Evolutionary conservation across 1,140 invertebrate species (phyloP), one percentile per base, ranked within the genome.

Genomic region (Apis florea): DNA sequence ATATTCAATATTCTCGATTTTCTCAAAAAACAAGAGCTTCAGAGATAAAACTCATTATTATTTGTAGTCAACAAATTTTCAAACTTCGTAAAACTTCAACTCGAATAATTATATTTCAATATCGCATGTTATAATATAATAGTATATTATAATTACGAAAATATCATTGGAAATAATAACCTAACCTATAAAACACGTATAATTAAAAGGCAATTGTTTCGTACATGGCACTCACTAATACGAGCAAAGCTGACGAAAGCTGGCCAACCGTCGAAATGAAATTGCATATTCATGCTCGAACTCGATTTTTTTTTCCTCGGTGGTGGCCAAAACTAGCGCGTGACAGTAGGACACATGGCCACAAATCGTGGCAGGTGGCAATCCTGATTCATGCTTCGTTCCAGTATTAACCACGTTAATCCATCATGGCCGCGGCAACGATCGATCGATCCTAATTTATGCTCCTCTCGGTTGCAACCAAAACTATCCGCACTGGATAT

Each of bases 201-300:
- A 51, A 63, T 51, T 17, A 51, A 3, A 13, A 15, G 21, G 19
- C 1, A 15, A 63, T 21, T 26, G 1, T 31, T 47, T 47, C 31
- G 63, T 12, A n/a, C 10, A 10, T 54, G 26, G 6, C 47, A 40
- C 67, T 5, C 4, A 21, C 31, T 3, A 40, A 40, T 40, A 40
- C 2, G 5, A 40, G 31, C 0, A 40, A 40, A 6, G 31, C 0
- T 40, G 6, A 40, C 31, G 31, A 40, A 40, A 40, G 53, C n/a
- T 73, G 70, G 71, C 54, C 82, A 84, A 72, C 85, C 89, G 87
- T 87, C 88, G 90, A 40, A 40, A 87, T 74, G 67, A 86, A 88
- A 91, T 89, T 91, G 85, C 85, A 90, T 91, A 91, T 91, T 91
- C 89, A 90, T 90, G 87, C 83, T 9, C 59, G 63, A 26, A 73